phyloP scores from a whole-genome alignment of 1,140 invertebrate species.

The Drosophila parvula region DNA sequence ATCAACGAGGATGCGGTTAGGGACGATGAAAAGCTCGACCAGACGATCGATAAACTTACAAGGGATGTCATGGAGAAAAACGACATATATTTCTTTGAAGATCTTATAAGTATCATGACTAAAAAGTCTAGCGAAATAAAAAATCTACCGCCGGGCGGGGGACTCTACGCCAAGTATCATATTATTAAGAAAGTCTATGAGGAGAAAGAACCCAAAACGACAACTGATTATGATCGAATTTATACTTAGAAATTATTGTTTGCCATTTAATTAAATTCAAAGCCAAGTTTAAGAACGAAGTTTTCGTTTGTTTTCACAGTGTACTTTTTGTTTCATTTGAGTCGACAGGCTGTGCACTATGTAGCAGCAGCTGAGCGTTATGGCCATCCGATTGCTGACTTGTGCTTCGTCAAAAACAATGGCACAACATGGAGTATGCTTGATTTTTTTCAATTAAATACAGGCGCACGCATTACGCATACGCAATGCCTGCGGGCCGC shows the following conservation, averaged over 20 bases:
- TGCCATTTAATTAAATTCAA: no score
- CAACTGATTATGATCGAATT: background rate
- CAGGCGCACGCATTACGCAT: slow-evolving; percentile 68
- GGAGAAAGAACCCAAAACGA: slow-evolving; percentile 14
- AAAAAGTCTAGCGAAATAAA: slow-evolving; percentile 3
- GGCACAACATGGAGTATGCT: slow-evolving; percentile 46
- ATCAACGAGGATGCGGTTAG: slow-evolving; percentile 8
- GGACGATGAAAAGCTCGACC: slow-evolving; percentile 9
- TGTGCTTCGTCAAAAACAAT: slow-evolving; percentile 55
- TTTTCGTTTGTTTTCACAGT: background rate
- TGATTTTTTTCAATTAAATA: slow-evolving; percentile 78
- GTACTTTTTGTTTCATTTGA: slow-evolving; percentile 15
- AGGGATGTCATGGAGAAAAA: slow-evolving; percentile 20
- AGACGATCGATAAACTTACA: slow-evolving; percentile 1
- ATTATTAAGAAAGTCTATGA: slow-evolving; percentile 15
- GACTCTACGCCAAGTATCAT: slow-evolving; percentile 22
- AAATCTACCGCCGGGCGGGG: slow-evolving; percentile 25
- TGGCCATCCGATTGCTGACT: slow-evolving; percentile 30
- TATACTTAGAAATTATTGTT: slow-evolving; percentile 1
- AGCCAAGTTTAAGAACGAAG: no score
- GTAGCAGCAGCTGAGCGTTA: slow-evolving; percentile 58
- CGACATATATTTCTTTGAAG: slow-evolving; percentile 17
- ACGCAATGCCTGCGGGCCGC: slow-evolving; percentile 50
- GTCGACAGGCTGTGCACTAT: slow-evolving; percentile 2
- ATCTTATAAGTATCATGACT: slow-evolving; percentile 13